Evolutionary conservation across 2,797 vertebrate genomes (phyloP).

Genomic region (Megalops cyprinoides): DNA sequence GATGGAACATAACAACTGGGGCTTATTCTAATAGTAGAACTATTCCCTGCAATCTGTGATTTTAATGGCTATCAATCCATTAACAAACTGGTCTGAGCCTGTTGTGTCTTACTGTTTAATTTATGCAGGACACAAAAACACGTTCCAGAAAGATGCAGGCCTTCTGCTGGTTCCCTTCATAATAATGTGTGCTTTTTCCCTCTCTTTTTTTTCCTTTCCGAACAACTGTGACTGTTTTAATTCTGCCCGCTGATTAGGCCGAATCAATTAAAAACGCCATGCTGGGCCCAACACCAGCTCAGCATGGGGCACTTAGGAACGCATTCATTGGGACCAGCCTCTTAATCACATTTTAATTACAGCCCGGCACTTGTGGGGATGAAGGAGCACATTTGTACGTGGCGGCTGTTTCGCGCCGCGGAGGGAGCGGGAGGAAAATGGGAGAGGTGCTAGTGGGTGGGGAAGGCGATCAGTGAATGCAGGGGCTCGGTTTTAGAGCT

Average conservation of each 20-base stretch:
- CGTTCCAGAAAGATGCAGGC: constrained; percentile 53
- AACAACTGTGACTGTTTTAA: constrained; percentile 83
- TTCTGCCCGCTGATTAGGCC: constrained; percentile 77
- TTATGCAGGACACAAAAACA: constrained; percentile 67
- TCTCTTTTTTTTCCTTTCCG: constrained; percentile 50
- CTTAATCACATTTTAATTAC: constrained; percentile 82
- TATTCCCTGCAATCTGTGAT: constrained; percentile 28
- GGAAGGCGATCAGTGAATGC: background rate
- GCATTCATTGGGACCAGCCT: constrained; percentile 72
- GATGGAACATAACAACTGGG: constrained; percentile 21
- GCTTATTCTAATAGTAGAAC: constrained; percentile 2
- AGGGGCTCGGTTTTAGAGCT: constrained; percentile 4
- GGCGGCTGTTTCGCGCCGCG: constrained; percentile 47
- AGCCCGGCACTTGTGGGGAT: constrained; percentile 61
- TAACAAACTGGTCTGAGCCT: constrained; percentile 45
- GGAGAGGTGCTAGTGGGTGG: constrained; percentile 35
- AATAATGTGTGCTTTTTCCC: constrained; percentile 58
- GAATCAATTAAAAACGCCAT: constrained; percentile 73
- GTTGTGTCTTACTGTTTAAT: constrained; percentile 58
- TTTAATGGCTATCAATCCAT: constrained; percentile 47
- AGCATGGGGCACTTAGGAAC: constrained; percentile 72
- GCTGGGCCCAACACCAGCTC: constrained; percentile 72
- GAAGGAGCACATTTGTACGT: constrained; percentile 60
- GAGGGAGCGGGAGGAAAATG: constrained; percentile 37
- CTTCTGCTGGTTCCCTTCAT: constrained; percentile 66